phyloP scores from a whole-genome alignment of 2,797 vertebrate species.

The Onychomys leucogaster region DNA sequence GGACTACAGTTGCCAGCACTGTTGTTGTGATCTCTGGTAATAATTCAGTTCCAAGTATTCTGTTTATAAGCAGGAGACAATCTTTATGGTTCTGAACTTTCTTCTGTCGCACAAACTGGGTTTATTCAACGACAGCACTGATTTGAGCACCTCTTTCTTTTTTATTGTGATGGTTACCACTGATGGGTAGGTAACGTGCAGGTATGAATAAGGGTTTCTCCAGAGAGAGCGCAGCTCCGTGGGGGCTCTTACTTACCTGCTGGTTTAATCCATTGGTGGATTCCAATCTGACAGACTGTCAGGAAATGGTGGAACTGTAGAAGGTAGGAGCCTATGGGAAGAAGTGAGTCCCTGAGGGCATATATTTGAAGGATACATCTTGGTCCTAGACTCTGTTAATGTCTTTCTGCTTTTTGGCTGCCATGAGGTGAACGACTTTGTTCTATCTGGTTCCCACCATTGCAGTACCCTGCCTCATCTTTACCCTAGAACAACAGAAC shows the following conservation, averaged over 20 bases:
- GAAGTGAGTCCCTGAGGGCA: accelerated
- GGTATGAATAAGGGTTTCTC: background rate
- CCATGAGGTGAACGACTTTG: background rate
- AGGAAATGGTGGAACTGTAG: background rate
- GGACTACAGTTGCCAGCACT: background rate
- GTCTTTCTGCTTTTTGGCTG: background rate
- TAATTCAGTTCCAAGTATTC: background rate
- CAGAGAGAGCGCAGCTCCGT: too few species aligned
- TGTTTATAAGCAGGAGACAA: background rate
- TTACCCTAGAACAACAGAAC: background rate
- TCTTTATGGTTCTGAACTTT: constrained; percentile 1
- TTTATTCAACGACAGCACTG: constrained; percentile 10
- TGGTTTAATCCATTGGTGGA: background rate
- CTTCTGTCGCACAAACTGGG: background rate
- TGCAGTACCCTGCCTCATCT: background rate
- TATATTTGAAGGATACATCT: background rate
- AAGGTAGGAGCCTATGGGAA: too few species aligned
- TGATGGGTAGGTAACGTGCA: background rate
- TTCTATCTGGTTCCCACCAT: background rate
- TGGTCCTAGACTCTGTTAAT: background rate
- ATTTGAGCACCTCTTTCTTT: constrained; percentile 31
- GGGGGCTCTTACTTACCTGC: background rate
- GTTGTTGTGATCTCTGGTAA: background rate
- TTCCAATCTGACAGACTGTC: background rate
- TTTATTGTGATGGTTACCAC: background rate